Evolutionary conservation across 1,140 invertebrate genomes (phyloP), one percentile per base, ranked within the genome.

Genomic region (Triops cancriformis): DNA sequence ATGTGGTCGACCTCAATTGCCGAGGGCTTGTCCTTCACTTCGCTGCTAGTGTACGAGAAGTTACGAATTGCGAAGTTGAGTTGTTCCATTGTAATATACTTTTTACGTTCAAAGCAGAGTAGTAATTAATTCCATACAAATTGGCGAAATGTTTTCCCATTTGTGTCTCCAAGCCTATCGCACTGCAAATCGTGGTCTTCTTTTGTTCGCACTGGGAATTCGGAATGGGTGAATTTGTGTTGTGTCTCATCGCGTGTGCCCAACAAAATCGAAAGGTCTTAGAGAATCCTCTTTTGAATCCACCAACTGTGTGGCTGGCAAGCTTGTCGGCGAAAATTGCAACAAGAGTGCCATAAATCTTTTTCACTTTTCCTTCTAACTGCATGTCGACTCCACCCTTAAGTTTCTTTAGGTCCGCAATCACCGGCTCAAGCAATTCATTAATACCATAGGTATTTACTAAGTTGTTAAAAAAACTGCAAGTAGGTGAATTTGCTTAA

Each of bases 101-200:
- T n/a, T n/a, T n/a, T n/a, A n/a, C 76, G 73, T 77, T 77, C 76
- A 77, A 77, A 74, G 72, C 28, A 27, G 72, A 74, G 18, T 27
- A 18, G 10, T 26, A 18, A n/a, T 14, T 26, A 14, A 74, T 74
- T 26, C 73, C 73, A 28, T 74, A 74, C 23, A 74, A 28, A 18
- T 18, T 9, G 23, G n/a, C n/a, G 73, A 74, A 74, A 28, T 27
- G 73, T 18, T 27, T 6, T 28, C 26, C 12, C 26, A 28, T n/a
- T 31, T 74, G 27, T 9, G n/a, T 18, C 7, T 26, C 27, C 14
- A n/a, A n/a, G n/a, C n/a, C n/a, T n/a, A n/a, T n/a, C n/a, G n/a
- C n/a, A n/a, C n/a, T n/a, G n/a, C n/a, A n/a, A 31, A 18, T 18
- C 27, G 7, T 74, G 73, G n/a, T 28, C 14, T 26, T 74, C 5